A percentile compares a stretch with the other conserved stretches of the same genome.
Conservation (phyloP, 2,888 invertebrate genomes). For the Spilarctia lutea region DNA sequence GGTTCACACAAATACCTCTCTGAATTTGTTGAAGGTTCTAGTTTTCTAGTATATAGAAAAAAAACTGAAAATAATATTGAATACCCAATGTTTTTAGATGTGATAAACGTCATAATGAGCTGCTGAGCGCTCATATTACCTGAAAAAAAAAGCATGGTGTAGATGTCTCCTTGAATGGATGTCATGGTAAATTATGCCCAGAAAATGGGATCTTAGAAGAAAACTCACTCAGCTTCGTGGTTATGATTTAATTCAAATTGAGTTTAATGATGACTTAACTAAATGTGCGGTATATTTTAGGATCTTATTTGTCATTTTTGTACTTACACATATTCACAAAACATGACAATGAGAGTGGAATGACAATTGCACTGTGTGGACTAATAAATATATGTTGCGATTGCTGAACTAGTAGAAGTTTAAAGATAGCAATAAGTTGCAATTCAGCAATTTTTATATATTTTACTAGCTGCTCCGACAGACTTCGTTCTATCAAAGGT, state of each 20-base stretch:
- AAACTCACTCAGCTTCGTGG: not conserved
- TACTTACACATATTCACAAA: no score
- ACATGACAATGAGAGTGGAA: no score
- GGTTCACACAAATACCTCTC: not conserved
- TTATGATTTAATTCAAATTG: not conserved
- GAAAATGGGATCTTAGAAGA: not conserved
- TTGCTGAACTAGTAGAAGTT: no score
- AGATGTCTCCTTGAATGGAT: not conserved
- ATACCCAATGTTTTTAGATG: not conserved
- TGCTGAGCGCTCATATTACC: not conserved
- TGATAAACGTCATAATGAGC: not conserved
- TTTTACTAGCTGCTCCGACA: no score
- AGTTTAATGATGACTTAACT: not conserved
- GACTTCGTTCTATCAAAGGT: no score
- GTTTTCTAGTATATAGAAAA: not conserved
- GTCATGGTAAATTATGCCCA: not conserved
- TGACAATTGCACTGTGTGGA: no score
- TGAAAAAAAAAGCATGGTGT: not conserved
- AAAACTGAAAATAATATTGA: not conserved
- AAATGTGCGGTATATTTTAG: not conserved
- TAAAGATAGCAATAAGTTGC: no score
- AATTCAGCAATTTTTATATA: no score
- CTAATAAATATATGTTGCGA: no score
- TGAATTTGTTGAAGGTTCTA: not conserved
- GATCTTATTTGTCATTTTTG: no score